phyloP scores from a whole-genome alignment of 2,888 invertebrate species.

The Pseudococcus longispinus region DNA sequence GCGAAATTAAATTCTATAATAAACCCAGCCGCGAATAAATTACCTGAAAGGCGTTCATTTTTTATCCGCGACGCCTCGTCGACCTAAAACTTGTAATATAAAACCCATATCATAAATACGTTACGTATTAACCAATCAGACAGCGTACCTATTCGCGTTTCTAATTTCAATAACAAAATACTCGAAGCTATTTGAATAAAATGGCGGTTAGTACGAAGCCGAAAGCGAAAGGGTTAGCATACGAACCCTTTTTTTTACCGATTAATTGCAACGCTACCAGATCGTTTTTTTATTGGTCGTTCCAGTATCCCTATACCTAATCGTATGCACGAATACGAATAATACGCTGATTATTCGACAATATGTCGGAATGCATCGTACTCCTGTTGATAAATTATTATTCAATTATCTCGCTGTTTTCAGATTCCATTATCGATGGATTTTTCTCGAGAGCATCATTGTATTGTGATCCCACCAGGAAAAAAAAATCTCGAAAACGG shows the following conservation, averaged over 20 bases:
- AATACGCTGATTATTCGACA: conserved; percentile 18
- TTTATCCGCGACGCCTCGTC: conserved; percentile 15
- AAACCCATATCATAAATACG: conserved; percentile 30
- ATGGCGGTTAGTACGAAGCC: conserved; percentile 46
- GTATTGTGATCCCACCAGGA: neutral
- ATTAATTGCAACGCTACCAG: conserved; percentile 21
- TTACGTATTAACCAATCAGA: conserved; percentile 50
- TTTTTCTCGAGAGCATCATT: neutral
- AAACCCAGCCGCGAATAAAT: conserved; percentile 53
- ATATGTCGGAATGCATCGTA: neutral
- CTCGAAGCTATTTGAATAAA: conserved; percentile 48
- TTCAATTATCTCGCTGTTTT: neutral
- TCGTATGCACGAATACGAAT: conserved; percentile 43
- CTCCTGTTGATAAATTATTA: neutral
- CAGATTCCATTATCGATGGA: neutral
- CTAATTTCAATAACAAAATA: conserved; percentile 50
- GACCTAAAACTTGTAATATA: conserved; percentile 16
- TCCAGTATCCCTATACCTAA: no score
- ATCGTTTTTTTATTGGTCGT: conserved; percentile 30
- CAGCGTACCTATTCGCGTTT: conserved; percentile 28
- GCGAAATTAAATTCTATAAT: conserved; percentile 55
- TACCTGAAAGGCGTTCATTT: conserved; percentile 45
- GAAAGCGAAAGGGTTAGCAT: conserved; percentile 22
- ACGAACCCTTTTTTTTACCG: conserved; percentile 35
- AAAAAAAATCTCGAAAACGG: neutral